Percentiles rank a stretch among this genome's conserved stretches.
These are phyloP conservation scores for Sebastes taczanowskii DNA, from an alignment of 2,797 vertebrate genomes.

Conservation along the genomic window DNA sequence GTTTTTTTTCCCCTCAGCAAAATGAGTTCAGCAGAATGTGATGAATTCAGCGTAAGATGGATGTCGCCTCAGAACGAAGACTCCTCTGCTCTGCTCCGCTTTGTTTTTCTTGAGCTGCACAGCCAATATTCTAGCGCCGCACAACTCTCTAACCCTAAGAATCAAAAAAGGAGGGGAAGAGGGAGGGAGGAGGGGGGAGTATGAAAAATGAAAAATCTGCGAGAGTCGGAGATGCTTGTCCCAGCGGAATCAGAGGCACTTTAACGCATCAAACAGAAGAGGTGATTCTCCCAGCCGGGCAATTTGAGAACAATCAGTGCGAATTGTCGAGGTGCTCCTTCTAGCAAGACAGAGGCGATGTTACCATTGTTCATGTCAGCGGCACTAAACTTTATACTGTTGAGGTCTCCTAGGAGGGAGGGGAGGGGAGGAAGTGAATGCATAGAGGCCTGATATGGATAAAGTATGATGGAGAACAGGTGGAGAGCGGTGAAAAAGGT, in stretches of 20 bases:
- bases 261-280: constrained; percentile 69
- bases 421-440: not conserved
- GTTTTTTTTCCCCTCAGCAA: constrained; percentile 18
- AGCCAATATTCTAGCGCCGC: constrained; percentile 47
- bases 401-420: constrained; percentile 12
- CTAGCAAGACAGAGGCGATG: constrained; percentile 42
- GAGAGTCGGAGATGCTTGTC: constrained; percentile 56
- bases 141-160: constrained; percentile 41
- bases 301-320: constrained; percentile 81
- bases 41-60: constrained; percentile 52
- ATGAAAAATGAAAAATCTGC: constrained; percentile 48
- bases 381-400: constrained; percentile 52
- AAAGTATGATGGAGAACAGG: not conserved
- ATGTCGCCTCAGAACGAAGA: constrained; percentile 33
- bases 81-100: constrained; percentile 6
- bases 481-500: not conserved
- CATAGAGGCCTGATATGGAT: not conserved
- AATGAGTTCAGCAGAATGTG: constrained; percentile 34
- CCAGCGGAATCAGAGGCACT: constrained; percentile 72
- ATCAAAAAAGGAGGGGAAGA: not conserved
- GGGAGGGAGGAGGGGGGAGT: not conserved
- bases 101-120: constrained; percentile 48
- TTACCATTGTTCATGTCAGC: constrained; percentile 73
- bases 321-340: constrained; percentile 72
- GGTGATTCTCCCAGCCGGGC: constrained; percentile 72